Base-by-base conservation (phyloP, 2,797 vertebrate genomes). In the Salmo trutta region DNA sequence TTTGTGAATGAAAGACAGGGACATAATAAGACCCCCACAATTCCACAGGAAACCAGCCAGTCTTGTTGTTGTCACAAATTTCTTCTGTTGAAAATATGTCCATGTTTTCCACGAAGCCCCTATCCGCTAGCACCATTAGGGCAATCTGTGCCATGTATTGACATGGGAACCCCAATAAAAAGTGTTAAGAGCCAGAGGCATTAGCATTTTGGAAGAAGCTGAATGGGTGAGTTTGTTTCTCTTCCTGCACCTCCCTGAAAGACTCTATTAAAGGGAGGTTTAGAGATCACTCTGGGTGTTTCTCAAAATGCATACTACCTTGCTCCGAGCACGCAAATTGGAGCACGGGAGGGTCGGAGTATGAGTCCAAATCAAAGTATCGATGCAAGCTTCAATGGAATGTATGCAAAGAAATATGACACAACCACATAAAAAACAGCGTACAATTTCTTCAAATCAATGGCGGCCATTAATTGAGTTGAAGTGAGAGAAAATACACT, bases 131-230 rank as follows among this genome's bases (percentile, higher is more conserved):
- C 86, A 81, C 86, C 89, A 91, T 91, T 77, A 86, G 85, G 81
- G 78, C 81, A 82, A 89, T 85, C 90, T 82, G 81, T 91, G 88
- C 90, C 88, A 91, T 93, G 93, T 92, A 91, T 88, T 94, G 93
- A 95, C 94, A 95, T 94, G 93, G 93, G 93, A 94, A 93, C 91
- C 87, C 92, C 94, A 92, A 93, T 93, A 94, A 95, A 64, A 94
- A 89, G 92, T 93, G 91, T 94, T 94, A 93, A 95, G 94, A 92
- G 91, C 93, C 88, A 87, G 93, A 89, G 90, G 88, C 93, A 95
- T 95, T 95, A 93, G 94, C 94, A 95, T 95, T 95, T 95, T 95
- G 94, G 94, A 95, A 82, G 85, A 83, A n/a, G 3, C 82, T 95
- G 95, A 95, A 95, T 94, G 81, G 93, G 88, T 81, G 84, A 86